Evolutionary conservation across 2,797 vertebrate genomes (phyloP).

Genomic region (Pseudotriccus pelzelni): DNA sequence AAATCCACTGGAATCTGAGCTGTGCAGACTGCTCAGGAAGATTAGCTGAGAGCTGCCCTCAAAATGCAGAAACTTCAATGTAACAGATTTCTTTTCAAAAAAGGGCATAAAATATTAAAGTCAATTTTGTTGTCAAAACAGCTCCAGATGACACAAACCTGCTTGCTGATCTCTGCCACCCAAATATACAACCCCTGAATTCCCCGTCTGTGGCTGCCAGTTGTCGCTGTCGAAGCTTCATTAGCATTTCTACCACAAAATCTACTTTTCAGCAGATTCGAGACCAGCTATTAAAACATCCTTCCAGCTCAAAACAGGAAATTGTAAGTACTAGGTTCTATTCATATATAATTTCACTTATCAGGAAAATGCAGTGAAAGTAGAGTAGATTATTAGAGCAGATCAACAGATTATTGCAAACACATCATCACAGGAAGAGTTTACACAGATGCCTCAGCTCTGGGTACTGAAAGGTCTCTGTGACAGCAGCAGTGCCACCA

Average conservation of each 20-base stretch:
- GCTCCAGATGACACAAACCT: neutral
- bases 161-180: neutral
- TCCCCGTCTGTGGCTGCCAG: neutral
- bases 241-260: conserved; percentile 25
- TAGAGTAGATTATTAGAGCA: neutral
- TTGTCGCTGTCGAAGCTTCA: neutral
- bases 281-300: conserved; percentile 8
- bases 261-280: conserved; percentile 15
- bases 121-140: neutral
- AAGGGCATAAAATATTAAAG: neutral
- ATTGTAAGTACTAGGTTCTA: neutral
- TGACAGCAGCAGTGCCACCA: neutral
- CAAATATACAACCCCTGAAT: neutral
- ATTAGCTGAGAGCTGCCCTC: neutral
- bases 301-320: neutral
- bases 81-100: too few relatives aligned
- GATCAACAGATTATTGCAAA: neutral
- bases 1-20: neutral
- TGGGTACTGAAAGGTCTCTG: neutral
- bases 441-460: accelerated
- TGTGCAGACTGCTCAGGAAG: neutral
- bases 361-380: neutral
- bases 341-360: conserved; percentile 14
- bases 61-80: neutral
- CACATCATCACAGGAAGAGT: neutral